Evolutionary conservation across 2,797 vertebrate genomes (phyloP), one percentile per base, ranked within the genome.

Genomic region (Erethizon dorsatum): DNA sequence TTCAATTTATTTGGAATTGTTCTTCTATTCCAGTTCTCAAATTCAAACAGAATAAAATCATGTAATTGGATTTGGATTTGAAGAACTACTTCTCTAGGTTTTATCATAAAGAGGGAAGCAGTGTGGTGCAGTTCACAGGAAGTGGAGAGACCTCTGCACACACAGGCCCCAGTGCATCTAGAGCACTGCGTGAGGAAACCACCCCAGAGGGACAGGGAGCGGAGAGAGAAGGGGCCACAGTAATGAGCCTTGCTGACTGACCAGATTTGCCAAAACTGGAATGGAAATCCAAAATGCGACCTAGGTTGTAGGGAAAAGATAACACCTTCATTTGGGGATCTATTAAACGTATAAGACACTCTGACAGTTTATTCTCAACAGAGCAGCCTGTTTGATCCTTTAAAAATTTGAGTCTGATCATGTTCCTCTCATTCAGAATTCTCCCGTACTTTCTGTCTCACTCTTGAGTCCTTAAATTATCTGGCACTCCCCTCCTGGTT

Each of bases 21-120:
- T 90, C 89, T 94, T 88, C 59, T 78, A 33, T 87, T 93, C 24
- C 26, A 87, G 1, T 93, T 84, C 67, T 93, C 89, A 94, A 54
- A 88, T 85, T 71, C 85, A 92, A 90, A 87, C 54, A 82, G 41
- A 88, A 79, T 93, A 89, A 95, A 96, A 63, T 87, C n/a, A 80
- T 12, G n/a, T 90, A 83, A 85, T 88, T 95, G 54, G 41, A 52
- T 77, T 92, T 93, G 37, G 20, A 92, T 26, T 84, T 79, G 17
- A 96, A 91, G 78, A 96, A 87, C 52, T 90, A 37, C 54, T 86
- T 95, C 54, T 75, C 26, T 90, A 45, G 31, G n/a, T 92, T 94
- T 93, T 71, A 26, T 92, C 57, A 87, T 13, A 87, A 37, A 67
- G 28, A 90, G 15, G 20, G 83, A 83, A 91, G 50, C 71, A 8